Base-by-base conservation (phyloP, 1,140 invertebrate species). In the Pantala flavescens region DNA sequence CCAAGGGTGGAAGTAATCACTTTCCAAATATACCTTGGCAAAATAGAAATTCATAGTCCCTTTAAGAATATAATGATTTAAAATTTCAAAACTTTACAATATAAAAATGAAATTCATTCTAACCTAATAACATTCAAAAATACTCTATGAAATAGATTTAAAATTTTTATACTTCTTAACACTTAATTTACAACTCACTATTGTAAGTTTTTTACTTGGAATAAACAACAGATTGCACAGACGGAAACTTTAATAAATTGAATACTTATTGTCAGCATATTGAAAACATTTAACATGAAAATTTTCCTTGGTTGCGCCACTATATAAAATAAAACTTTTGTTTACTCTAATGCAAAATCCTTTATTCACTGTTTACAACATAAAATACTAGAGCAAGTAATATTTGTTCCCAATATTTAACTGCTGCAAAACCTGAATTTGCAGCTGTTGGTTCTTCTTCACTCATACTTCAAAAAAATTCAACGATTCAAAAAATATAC, bases 291-390 rank as follows among this genome's bases (percentile, higher is more conserved):
- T 63, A 63, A 21, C 49, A 63, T 63, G 49, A 63, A 63, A 36
- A 63, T 63, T 63, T 63, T 63, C n/a, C 14, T 63, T 63, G 49
- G 49, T 63, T 63, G n/a, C n/a, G 49, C 49, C 14, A 19, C 49
- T 63, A 63, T 21, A 19, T 63, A 63, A 63, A 63, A 63, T 63
- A 63, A 63, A 63, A 63, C 14, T 63, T 63, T 63, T 63, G 49
- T 63, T 63, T 63, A 63, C 49, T 63, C 49, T 63, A 63, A 63
- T 63, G 49, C 49, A 63, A 63, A 63, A 63, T 63, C 49, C 49
- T 63, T 63, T 63, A 63, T 63, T 63, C 3, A 63, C 49, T 63
- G 49, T 63, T 63, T 63, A 63, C 49, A 63, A 63, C 49, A 63
- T 63, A 63, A 63, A 63, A 63, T 63, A 63, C 49, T 63, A 63